Evolutionary conservation across 35 echinoderm and acorn worm genomes (phyloP).

Genomic region (Patiria miniata): DNA sequence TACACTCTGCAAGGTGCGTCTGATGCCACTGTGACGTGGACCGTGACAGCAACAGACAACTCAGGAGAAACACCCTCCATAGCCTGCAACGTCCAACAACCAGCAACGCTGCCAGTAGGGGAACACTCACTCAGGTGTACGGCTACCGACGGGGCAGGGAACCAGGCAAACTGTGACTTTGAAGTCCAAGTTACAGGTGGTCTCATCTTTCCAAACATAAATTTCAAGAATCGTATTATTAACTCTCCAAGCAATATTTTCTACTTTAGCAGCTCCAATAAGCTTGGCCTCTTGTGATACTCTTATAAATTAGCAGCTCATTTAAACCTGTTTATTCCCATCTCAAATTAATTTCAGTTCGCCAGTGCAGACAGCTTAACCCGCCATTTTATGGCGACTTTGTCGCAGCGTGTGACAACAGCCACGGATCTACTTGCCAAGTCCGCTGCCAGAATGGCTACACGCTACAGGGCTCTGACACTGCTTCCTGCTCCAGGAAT

Average conservation of each 20-base stretch:
- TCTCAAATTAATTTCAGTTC: neutral
- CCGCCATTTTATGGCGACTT: conserved; percentile 40
- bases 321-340: too few species aligned
- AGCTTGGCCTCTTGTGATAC: too few species aligned
- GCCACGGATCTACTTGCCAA: conserved; percentile 34
- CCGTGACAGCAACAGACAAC: conserved; percentile 52
- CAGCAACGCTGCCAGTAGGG: conserved; percentile 25
- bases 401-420: neutral
- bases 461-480: neutral
- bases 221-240: too few species aligned
- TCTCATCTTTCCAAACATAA: neutral
- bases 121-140: conserved; percentile 44
- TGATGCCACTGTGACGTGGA: conserved; percentile 41
- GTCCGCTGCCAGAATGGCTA: conserved; percentile 34
- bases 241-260: too few species aligned
- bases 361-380: conserved; percentile 25
- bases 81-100: conserved; percentile 34
- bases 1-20: conserved; percentile 22
- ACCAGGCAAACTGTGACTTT: conserved; percentile 53
- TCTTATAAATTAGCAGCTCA: too few species aligned
- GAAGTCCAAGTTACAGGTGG: conserved; percentile 54
- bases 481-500: conserved; percentile 3
- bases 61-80: neutral
- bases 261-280: too few species aligned
- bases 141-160: conserved; percentile 51